phyloP scores from a whole-genome alignment of 2,888 invertebrate genomes.

The Merodon equestris region DNA sequence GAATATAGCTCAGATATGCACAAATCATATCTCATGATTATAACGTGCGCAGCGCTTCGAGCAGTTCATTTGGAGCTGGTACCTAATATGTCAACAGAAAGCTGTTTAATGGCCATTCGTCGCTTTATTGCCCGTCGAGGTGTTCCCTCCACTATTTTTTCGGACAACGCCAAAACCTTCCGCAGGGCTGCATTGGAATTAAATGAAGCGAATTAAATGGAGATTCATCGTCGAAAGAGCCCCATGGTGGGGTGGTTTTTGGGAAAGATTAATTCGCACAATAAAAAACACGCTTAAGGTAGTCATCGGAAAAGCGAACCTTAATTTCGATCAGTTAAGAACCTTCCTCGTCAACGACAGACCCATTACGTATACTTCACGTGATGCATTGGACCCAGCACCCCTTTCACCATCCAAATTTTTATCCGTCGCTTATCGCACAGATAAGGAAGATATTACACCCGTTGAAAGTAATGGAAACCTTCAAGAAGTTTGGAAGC shows the following conservation, averaged over 20 bases:
- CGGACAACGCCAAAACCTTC: slow-evolving; percentile 18
- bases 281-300: slow-evolving; percentile 25
- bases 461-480: background rate
- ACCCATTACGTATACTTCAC: slow-evolving; percentile 25
- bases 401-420: slow-evolving; percentile 22
- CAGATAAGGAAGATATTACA: background rate
- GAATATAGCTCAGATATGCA: background rate
- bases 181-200: slow-evolving; percentile 10
- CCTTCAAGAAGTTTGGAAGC: background rate
- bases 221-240: slow-evolving; percentile 30
- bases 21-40: slow-evolving; percentile 21
- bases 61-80: slow-evolving; percentile 26
- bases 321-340: slow-evolving; percentile 16
- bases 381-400: slow-evolving; percentile 16
- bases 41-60: slow-evolving; percentile 22
- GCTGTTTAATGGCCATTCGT: slow-evolving; percentile 15
- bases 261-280: slow-evolving; percentile 30
- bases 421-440: slow-evolving; percentile 1
- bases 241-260: slow-evolving; percentile 42
- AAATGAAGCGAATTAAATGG: slow-evolving; percentile 13
- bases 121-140: slow-evolving; percentile 31
- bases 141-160: slow-evolving; percentile 19
- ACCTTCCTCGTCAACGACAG: slow-evolving; percentile 16
- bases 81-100: slow-evolving; percentile 16
- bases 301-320: slow-evolving; percentile 9